Evolutionary conservation across 2,888 invertebrate species (phyloP), one percentile per base, ranked within the genome.

Genomic region (Andrena chrysosceles): DNA sequence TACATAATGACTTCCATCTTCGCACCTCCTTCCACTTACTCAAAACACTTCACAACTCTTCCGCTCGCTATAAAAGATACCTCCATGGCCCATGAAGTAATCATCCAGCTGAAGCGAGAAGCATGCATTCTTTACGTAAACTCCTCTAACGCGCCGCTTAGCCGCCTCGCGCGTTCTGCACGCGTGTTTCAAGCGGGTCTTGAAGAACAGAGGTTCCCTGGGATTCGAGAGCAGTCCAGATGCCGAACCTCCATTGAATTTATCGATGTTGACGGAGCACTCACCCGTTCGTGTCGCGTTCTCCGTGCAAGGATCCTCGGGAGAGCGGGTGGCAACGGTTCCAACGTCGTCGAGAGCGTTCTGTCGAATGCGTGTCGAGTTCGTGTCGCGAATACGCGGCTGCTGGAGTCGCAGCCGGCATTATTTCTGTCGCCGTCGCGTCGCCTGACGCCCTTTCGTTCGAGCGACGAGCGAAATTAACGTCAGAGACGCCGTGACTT

Each of bases 211-310:
- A 16, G 63, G 35, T 60, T 56, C 81, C 73, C 81, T 76, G 85
- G 84, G 84, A 89, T 85, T 23, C 67, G 80, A 67, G 87, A 64
- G 23, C 69, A 67, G 67, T 52, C 78, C 64, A 76, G 79, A 83
- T 76, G 66, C 78, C 31, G 70, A 70, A 35, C 72, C 76, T 74
- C 85, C 54, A 63, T 77, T 59, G 81, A 86, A 88, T 88, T 87
- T 71, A 80, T 83, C 83, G 74, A 87, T 90, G 89, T 90, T 90
- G 89, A 90, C 89, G 85, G 84, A 90, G 84, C 89, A 88, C 89
- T 90, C 84, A 79, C 69, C 81, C 75, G 80, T 84, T 85, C 82
- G 83, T 84, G 85, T 88, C 89, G 83, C 87, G 83, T 86, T 77
- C 83, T 54, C 68, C 78, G 56, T 71, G 67, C 77, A 74, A 80